phyloP scores from a whole-genome alignment of 1,140 invertebrate genomes.

The Linepithema humile region DNA sequence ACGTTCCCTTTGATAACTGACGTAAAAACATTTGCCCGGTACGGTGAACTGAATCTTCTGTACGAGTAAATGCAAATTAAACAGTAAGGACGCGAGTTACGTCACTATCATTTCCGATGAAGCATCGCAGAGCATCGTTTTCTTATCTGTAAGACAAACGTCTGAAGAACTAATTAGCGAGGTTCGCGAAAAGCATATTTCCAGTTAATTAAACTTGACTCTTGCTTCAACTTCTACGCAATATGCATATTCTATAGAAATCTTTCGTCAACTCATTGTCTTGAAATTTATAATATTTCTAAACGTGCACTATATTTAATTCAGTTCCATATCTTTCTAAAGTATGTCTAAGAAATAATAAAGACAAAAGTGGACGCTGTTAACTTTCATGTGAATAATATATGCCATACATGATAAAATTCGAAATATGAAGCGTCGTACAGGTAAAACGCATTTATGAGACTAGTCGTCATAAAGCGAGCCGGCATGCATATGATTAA shows the following conservation, averaged over 20 bases:
- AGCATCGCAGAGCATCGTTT: background rate
- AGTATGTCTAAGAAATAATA: background rate
- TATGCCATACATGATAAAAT: too few species aligned
- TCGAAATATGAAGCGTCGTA: background rate
- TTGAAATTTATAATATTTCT: background rate
- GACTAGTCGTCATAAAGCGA: background rate
- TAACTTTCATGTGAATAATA: background rate
- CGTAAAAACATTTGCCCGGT: constrained; percentile 19
- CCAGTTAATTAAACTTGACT: background rate
- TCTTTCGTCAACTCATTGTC: background rate
- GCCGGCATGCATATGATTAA: background rate
- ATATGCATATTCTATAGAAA: background rate
- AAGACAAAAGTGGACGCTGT: background rate
- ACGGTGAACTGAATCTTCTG: background rate
- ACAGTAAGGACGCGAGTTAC: background rate
- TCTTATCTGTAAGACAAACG: background rate
- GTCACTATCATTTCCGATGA: background rate
- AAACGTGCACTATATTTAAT: background rate
- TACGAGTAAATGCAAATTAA: background rate
- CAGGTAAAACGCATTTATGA: background rate
- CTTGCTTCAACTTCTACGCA: background rate
- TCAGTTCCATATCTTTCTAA: background rate
- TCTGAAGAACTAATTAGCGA: background rate
- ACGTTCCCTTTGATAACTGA: constrained; percentile 2
- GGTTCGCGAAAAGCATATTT: background rate